Percentiles rank a stretch among this genome's conserved stretches.
Conservation (phyloP, 2,113 vertebrate species). For the Orientallactaga bullata region DNA sequence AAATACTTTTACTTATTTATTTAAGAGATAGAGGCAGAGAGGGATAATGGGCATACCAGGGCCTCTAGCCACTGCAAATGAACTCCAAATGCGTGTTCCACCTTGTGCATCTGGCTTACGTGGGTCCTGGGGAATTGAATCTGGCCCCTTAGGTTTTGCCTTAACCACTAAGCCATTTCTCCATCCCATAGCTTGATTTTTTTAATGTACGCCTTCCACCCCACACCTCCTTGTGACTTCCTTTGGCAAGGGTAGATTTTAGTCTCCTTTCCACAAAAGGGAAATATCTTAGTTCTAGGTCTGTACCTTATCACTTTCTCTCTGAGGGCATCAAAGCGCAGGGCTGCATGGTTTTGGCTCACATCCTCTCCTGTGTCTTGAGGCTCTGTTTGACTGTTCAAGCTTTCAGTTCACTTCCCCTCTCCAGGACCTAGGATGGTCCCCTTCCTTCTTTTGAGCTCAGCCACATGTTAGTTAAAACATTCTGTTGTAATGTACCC, state of each 20-base stretch:
- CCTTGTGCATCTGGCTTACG: too few species aligned
- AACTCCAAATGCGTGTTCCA: too few species aligned
- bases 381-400: background rate
- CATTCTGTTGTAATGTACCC: background rate
- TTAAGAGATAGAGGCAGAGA: too few species aligned
- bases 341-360: background rate
- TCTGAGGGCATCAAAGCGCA: background rate
- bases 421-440: background rate
- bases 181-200: background rate
- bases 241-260: background rate
- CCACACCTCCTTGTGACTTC: background rate
- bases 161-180: too few species aligned
- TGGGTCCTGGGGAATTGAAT: too few species aligned
- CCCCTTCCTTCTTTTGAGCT: background rate
- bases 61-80: too few species aligned
- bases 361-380: background rate
- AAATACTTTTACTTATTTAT: too few species aligned
- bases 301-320: background rate
- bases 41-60: too few species aligned
- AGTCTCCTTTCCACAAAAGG: background rate
- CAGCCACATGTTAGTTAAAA: background rate
- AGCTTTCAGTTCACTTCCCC: background rate
- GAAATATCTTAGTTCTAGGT: background rate
- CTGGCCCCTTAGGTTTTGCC: too few species aligned
- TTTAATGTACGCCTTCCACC: background rate